Evolutionary conservation across 2,113 vertebrate genomes (phyloP).

Genomic region (Oreocharis arfaki): DNA sequence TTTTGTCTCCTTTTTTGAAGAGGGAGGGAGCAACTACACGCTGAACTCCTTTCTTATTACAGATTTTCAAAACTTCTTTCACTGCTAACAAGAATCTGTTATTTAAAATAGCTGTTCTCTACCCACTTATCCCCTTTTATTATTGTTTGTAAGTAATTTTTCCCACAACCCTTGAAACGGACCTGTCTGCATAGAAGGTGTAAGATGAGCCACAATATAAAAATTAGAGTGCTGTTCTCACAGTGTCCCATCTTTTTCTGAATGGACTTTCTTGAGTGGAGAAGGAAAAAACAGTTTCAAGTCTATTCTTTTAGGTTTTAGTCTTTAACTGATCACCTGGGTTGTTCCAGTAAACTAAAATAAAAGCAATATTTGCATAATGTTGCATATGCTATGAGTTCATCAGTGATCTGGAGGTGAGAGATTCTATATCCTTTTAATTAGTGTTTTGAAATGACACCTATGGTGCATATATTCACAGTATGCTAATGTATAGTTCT

Average conservation of each 20-base stretch:
- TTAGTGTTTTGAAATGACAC: neutral
- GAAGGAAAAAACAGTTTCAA: neutral
- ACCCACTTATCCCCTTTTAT: accelerated
- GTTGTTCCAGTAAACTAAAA: neutral
- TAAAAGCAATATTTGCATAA: neutral
- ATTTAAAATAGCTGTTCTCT: neutral
- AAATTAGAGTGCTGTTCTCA: neutral
- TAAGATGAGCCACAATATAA: neutral
- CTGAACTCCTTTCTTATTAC: neutral
- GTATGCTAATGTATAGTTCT: neutral
- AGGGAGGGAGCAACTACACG: neutral
- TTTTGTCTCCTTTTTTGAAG: neutral
- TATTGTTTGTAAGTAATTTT: neutral
- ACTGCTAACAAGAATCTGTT: neutral
- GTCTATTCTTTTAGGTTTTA: neutral
- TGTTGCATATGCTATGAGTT: neutral
- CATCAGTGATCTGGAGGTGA: neutral
- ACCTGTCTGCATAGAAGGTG: neutral
- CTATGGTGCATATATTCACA: neutral
- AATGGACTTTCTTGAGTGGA: neutral
- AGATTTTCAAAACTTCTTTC: neutral
- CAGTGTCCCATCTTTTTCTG: neutral
- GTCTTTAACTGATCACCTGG: neutral
- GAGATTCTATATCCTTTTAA: neutral
- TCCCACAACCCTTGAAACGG: neutral